Base-by-base conservation (phyloP, 2,113 vertebrate species). In the Tauraco erythrolophus region DNA sequence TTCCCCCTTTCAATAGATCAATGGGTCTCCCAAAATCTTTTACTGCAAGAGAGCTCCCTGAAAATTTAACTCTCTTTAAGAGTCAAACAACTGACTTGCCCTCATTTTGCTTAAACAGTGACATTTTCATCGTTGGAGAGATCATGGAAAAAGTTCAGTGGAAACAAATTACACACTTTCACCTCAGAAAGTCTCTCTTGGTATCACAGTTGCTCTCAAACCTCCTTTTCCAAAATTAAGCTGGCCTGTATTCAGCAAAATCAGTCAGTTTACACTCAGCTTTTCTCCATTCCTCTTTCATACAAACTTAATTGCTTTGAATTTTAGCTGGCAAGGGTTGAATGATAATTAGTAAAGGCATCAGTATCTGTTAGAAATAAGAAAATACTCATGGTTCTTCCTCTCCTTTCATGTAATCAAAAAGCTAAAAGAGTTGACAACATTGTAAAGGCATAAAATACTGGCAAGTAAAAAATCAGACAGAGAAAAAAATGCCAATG, bases 1-100 rank as follows among this genome's bases (percentile, higher is more conserved):
- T 98, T 98, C 97, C 96, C 60, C 54, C 81, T 98, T 97, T 92
- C 53, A 8, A 89, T 11, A 84, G 95, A 95, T 94, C 68, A 10
- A 97, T 97, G 87, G n/a, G 19, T 92, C 88, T 94, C 69, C 92
- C 56, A 58, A 79, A 92, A 46, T 43, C 39, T 75, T 50, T 48
- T 37, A 19, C 83, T 86, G 64, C 71, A 58, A 41, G 64, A 92
- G 76, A 84, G 16, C 27, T 80, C 61, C 39, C 58, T 91, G 77
- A 58, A 83, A 45, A 85, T 79, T 84, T 71, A 58, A 81, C 83
- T 2, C 2, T 66, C 71, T 78, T 61, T 64, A 41, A 16, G 62
- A 39, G 35, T 50, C 19, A 62, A 37, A 31, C 30, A 53, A 74
- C 22, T 14, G 16, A 30, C 51, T n/a, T 45, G 14, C 18, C 77